phyloP scores from a whole-genome alignment of 2,888 invertebrate species.

The Crocallis elinguaria region DNA sequence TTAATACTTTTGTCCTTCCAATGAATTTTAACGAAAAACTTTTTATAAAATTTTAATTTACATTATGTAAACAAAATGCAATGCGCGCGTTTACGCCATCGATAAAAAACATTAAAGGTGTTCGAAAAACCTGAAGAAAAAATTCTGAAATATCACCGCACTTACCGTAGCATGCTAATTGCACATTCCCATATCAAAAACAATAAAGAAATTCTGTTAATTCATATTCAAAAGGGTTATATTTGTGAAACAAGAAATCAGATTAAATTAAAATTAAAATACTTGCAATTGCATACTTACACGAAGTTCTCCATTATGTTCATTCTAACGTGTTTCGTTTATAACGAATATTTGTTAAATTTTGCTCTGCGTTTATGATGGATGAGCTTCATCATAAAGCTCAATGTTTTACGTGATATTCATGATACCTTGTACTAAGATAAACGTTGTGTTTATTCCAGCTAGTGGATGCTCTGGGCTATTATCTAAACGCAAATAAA shows the following conservation, averaged over 20 bases:
- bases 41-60: constrained; percentile 8
- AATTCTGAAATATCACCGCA: constrained; percentile 25
- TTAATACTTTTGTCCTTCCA: not conserved
- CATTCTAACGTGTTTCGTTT: constrained; percentile 47
- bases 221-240: constrained; percentile 42
- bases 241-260: constrained; percentile 57
- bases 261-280: constrained; percentile 51
- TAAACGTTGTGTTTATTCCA: not conserved
- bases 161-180: constrained; percentile 48
- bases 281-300: constrained; percentile 61
- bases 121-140: constrained; percentile 23
- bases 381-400: constrained; percentile 4
- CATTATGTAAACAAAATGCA: constrained; percentile 27
- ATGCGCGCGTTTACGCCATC: constrained; percentile 28
- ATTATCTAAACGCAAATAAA: no score
- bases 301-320: constrained; percentile 57
- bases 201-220: constrained; percentile 53
- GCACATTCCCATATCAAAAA: constrained; percentile 54
- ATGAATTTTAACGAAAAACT: not conserved
- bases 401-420: constrained; percentile 6
- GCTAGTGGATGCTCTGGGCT: not conserved
- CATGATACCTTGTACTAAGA: not conserved
- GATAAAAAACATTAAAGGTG: constrained; percentile 21
- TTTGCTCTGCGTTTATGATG: constrained; percentile 22
- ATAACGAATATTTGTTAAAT: constrained; percentile 26